Base-by-base conservation (phyloP, 2,888 invertebrate genomes). In the Cactoblastis cactorum region DNA sequence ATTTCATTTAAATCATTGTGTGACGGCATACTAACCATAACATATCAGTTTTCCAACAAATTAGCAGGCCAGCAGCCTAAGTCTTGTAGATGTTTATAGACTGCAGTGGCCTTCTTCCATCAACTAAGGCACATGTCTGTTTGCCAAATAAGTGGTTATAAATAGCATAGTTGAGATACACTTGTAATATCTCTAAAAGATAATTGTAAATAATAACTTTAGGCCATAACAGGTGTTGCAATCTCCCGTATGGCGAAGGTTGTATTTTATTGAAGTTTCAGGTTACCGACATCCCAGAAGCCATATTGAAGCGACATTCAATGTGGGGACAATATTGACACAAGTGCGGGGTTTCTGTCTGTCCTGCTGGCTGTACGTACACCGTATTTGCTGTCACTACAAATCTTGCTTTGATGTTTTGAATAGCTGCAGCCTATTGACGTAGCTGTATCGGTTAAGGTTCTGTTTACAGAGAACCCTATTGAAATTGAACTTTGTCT, bases 271-370 rank as follows among this genome's bases (percentile, higher is more conserved):
- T 47, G 17, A 52, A 65, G 76, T 72, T 78, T 77, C 64, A 61
- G 61, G 63, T 78, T 74, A 74, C 77, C 60, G 48, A 49, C 50
- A 48, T 45, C 67, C 58, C 72, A 66, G 83, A 83, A 85, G 80
- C 83, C 82, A 57, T 78, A 83, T 65, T 65, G 65, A 59, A 59
- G 55, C 65, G 62, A 64, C 65, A 65, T 63, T 68, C 65, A 69
- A 67, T 65, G 63, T 58, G 63, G 57, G 66, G 71, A 68, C 66
- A 74, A 77, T 83, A 81, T 85, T 83, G 77, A 83, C 79, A 74
- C 83, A 81, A 86, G 80, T 85, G 80, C 68, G 70, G 64, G 70
- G 77, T 71, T 77, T 77, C 76, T 67, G 63, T 67, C 62, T 64
- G 54, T 53, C 67, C 61, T 64, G 54, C 52, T 53, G 37, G 14